Base-by-base conservation (phyloP, 2,113 vertebrate genomes). In the Naja naja region DNA sequence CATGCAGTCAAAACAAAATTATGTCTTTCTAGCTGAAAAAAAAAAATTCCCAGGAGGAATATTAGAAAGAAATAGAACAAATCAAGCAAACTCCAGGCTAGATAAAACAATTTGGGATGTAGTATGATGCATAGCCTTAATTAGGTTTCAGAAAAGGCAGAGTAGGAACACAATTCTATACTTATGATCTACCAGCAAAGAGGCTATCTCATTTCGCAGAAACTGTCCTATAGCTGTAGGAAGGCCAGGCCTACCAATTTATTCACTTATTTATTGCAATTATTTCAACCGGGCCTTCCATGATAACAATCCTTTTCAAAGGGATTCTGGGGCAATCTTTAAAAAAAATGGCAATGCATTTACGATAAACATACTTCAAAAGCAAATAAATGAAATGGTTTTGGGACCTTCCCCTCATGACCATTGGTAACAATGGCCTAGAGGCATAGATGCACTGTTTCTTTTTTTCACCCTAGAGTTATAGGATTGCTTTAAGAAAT, bases 11-110 rank as follows among this genome's bases (percentile, higher is more conserved):
- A 91, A 90, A 94, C 1, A 10, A 90, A 96, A 94, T 54, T 0
- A 94, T 94, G 93, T 88, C 93, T 95, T 92, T 95, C 94, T 93
- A 94, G 64, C 94, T 92, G 47, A 4, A 96, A 96, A 91, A 92
- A 90, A 97, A 96, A 27, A 93, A 91, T 93, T 96, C 96, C 94
- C 95, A 55, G 81, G 95, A 96, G 96, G 91, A 95, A 55, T 85
- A 89, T 94, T 95, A 95, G 49, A 53, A 95, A 89, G 92, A 94
- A 54, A 86, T 22, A 74, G 90, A 95, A 94, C 93, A 96, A 95
- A 96, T 96, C 95, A 95, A 93, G 34, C 93, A 94, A 90, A 96
- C 93, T 96, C 93, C 87, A 87, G 47, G 91, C 94, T 93, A 92
- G 90, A 94, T 89, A 88, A 91, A 95, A 89, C 89, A 92, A 2